phyloP scores from a whole-genome alignment of 2,113 vertebrate species.

The Pteropus alecto region DNA sequence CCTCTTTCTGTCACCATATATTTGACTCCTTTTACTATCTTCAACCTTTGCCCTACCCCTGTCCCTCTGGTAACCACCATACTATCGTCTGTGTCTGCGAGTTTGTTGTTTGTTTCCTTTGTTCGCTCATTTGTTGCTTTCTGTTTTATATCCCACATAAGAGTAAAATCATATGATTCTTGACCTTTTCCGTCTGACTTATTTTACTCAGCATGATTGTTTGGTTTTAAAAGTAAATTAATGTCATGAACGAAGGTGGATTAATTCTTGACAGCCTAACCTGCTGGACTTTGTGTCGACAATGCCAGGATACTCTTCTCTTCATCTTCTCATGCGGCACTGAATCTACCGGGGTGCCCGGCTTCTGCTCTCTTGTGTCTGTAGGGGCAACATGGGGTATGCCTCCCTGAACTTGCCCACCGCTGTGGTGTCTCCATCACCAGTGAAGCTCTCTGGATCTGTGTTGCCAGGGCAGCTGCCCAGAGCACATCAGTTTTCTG shows the following conservation, averaged over 20 bases:
- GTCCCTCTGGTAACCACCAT: no score
- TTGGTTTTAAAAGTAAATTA: not conserved
- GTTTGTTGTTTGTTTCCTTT: no score
- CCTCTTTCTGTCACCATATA: no score
- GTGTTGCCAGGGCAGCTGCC: not conserved
- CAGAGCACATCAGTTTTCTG: not conserved
- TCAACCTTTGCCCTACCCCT: no score
- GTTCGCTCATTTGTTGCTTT: no score
- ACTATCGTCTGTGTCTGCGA: no score
- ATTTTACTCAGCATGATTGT: not conserved
- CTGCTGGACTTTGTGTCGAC: not conserved
- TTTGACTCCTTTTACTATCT: no score
- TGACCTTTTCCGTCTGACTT: no score
- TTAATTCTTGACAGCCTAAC: not conserved
- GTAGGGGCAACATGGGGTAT: accelerated
- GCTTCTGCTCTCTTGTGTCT: accelerated
- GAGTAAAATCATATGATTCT: no score
- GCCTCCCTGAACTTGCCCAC: accelerated
- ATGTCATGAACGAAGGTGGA: not conserved
- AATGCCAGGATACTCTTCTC: not conserved
- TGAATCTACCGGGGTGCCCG: not conserved
- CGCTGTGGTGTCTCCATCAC: not conserved
- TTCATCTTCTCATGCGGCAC: not conserved
- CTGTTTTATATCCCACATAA: no score
- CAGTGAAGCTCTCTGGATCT: not conserved